Base-by-base conservation (phyloP, 2,888 invertebrate species). In the Clunio marinus region DNA sequence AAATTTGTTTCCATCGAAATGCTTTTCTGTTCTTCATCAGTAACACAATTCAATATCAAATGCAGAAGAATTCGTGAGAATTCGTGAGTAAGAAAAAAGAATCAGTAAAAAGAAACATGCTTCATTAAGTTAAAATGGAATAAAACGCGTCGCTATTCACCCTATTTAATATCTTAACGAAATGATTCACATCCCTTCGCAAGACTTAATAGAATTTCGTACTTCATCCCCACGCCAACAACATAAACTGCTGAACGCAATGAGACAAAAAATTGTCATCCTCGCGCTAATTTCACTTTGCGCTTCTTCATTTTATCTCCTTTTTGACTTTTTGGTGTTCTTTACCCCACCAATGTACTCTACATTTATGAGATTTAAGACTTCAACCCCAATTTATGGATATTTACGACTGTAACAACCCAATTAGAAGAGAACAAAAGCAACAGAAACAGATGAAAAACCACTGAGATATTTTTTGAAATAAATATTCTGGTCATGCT, bases 51-150 rank as follows among this genome's bases (percentile, higher is more conserved):
- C 51, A 28, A 46, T 46, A 27, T 28, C 65, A 65, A 20, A 35
- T 5, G 35, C 24, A 46, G 22, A 24, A 22, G 15, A 13, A 1
- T 4, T 7, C 10, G 32, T 10, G 32, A 7, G 32, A 7, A 32
- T 7, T 10, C 32, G 32, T 7, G 32, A 7, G 10, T 32, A 32
- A 32, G 10, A 32, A 59, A 13, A n/a, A 25, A 27, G 8, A 25
- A n/a, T n/a, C n/a, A 22, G 41, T 15, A 41, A 41, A 24, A 37
- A 8, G 3, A 7, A 28, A 66, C 46, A 66, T 15, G 66, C 66
- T 66, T 66, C 66, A 66, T 66, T 66, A 32, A 66, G 20, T 51
- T 32, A 15, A 32, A 45, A 27, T 63, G 37, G 20, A 62, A 63
- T 66, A 22, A 51, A 66, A 66, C 24, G 24, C 51, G 8, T 55